phyloP scores from a whole-genome alignment of 2,797 vertebrate species.

The Macrochelys suwanniensis region DNA sequence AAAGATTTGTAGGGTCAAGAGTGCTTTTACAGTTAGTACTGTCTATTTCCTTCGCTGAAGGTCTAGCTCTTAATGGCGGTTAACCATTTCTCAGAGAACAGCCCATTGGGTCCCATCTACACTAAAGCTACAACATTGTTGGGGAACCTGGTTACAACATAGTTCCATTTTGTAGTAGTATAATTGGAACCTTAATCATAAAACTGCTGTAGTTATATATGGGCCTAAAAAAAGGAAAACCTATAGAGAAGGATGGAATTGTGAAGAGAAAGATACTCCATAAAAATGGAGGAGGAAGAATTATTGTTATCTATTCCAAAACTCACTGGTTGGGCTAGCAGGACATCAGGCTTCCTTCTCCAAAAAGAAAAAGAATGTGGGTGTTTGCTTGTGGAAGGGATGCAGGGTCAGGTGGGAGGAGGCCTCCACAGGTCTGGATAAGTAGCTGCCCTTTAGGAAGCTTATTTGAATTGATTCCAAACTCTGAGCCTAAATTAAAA shows the following conservation, averaged over 20 bases:
- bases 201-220: not conserved
- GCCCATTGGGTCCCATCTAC: not conserved
- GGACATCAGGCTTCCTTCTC: not conserved
- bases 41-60: not conserved
- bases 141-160: accelerated
- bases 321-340: not conserved
- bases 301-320: not conserved
- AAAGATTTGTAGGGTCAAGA: not conserved
- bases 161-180: not conserved
- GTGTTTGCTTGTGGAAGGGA: not conserved
- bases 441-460: not conserved
- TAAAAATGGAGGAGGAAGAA: not conserved
- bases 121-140: not conserved
- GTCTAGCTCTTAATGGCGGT: not conserved
- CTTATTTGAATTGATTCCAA: not conserved
- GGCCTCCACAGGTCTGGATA: not conserved
- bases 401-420: not conserved
- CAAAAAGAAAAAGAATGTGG: not conserved
- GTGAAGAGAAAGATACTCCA: not conserved
- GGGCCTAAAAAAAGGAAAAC: not conserved
- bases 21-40: not conserved
- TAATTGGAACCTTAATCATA: not conserved
- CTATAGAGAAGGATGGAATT: not conserved
- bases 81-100: not conserved
- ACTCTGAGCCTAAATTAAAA: not conserved